Percentiles rank a stretch among this genome's conserved stretches.
Evolutionary conservation across 2,113 vertebrate genomes (phyloP).

Genomic region (Ceuthmochares aereus): DNA sequence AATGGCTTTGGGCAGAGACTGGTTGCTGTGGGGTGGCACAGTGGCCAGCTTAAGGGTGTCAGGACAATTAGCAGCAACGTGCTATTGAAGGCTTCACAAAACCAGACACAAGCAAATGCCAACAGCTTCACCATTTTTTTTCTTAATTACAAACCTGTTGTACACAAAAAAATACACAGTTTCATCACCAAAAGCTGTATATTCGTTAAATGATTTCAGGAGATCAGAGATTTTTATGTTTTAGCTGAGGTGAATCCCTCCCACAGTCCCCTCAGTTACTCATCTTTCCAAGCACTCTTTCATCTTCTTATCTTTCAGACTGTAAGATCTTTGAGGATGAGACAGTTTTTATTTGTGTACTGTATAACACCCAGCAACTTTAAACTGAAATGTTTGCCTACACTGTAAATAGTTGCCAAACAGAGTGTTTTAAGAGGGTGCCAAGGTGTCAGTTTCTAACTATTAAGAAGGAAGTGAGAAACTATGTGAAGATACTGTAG

Average conservation of each 20-base stretch:
- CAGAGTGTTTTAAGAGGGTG: not conserved
- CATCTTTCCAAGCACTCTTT: conserved; percentile 37
- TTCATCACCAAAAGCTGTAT: not conserved
- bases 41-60: too few species aligned
- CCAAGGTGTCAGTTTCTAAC: conserved; percentile 14
- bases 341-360: conserved; percentile 57
- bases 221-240: not conserved
- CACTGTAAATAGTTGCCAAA: not conserved
- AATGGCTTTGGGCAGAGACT: not conserved
- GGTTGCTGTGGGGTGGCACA: not conserved
- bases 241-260: not conserved
- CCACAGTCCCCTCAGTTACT: not conserved
- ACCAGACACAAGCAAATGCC: not conserved
- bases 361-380: not conserved
- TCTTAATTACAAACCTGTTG: not conserved
- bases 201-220: not conserved
- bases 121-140: not conserved
- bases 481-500: not conserved
- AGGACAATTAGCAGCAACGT: not conserved
- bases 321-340: conserved; percentile 43
- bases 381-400: conserved; percentile 38
- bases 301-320: conserved; percentile 64
- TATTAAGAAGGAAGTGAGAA: conserved; percentile 3
- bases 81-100: not conserved
- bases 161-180: not conserved